phyloP scores from a whole-genome alignment of 2,113 vertebrate genomes.

The Notarius quadriscutis region DNA sequence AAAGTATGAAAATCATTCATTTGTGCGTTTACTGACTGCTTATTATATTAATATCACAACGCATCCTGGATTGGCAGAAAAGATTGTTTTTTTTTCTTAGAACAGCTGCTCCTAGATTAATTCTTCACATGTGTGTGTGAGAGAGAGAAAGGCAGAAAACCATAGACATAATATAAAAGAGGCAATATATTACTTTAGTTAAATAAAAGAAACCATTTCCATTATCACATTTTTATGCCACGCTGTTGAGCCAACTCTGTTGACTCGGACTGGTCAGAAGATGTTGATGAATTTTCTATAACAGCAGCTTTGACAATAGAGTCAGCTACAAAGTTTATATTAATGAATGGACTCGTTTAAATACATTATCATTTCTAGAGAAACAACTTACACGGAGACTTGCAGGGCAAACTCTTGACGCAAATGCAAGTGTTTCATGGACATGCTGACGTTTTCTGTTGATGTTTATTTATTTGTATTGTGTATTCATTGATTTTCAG shows the following conservation, averaged over 20 bases:
- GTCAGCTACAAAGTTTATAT: background rate
- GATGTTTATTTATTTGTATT: background rate
- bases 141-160: background rate
- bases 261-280: background rate
- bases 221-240: background rate
- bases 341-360: background rate
- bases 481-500: background rate
- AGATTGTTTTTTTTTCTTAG: conserved; percentile 31
- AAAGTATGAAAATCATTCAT: conserved; percentile 55
- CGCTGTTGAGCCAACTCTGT: background rate
- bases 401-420: background rate
- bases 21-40: conserved; percentile 68
- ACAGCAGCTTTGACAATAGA: background rate
- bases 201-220: background rate
- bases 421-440: background rate
- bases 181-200: background rate
- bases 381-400: background rate
- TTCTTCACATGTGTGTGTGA: background rate
- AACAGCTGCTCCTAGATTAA: conserved; percentile 24
- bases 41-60: conserved; percentile 21
- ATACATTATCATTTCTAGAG: background rate
- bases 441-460: background rate
- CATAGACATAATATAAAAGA: background rate
- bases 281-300: background rate
- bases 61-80: conserved; percentile 49